Conservation (phyloP, 35 echinoderm and acorn worm species). For the Diadema setosum region DNA sequence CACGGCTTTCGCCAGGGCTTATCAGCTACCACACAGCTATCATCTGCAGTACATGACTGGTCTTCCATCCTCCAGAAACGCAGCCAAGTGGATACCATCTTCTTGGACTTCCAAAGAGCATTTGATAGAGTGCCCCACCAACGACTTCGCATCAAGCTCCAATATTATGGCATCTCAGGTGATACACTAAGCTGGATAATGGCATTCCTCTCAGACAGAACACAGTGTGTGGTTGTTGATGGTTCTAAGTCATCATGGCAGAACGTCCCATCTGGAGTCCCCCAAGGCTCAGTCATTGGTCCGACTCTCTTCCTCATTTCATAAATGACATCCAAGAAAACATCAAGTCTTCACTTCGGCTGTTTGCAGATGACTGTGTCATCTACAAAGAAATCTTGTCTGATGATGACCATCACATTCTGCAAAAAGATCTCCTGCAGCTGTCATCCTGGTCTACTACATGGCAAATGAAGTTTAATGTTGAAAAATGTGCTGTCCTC, state of each 20-base stretch:
- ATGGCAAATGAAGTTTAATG: conserved; percentile 24
- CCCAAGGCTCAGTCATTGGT: not conserved
- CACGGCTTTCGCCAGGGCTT: conserved; percentile 12
- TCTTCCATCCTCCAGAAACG: not conserved
- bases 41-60: conserved; percentile 1
- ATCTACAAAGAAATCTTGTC: conserved; percentile 11
- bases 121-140: conserved; percentile 34
- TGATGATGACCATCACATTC: not conserved
- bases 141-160: not conserved
- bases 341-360: not conserved
- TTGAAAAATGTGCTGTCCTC: not conserved
- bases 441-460: not conserved
- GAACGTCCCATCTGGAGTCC: not conserved
- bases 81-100: conserved; percentile 7
- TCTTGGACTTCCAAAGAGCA: conserved; percentile 12
- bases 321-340: not conserved
- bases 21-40: not conserved
- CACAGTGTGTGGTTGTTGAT: conserved; percentile 2
- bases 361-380: conserved; percentile 36
- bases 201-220: not conserved
- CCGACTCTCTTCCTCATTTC: no score
- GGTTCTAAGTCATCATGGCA: not conserved
- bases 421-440: not conserved
- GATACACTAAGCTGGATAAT: conserved; percentile 8
- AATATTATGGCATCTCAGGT: conserved; percentile 48